Percentiles rank a stretch among this genome's conserved stretches.
Conservation (phyloP, 2,888 invertebrate species). For the Criorhina ranunculi region DNA sequence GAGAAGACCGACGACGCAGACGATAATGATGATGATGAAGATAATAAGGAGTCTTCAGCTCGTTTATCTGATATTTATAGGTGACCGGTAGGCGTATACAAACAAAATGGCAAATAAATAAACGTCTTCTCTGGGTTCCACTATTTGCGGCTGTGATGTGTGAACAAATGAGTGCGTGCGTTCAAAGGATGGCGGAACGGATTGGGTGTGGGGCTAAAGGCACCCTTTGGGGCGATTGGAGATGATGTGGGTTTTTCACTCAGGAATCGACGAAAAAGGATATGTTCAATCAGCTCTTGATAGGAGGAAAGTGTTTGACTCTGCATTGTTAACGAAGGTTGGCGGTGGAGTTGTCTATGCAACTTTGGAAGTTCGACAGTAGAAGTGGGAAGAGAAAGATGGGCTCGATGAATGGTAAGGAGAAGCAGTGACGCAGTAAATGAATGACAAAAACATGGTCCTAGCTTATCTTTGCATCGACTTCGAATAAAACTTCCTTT, state of each 20-base stretch:
- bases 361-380: too few species aligned
- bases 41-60: conserved; percentile 66
- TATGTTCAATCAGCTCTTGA: conserved; percentile 53
- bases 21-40: conserved; percentile 47
- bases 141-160: conserved; percentile 59
- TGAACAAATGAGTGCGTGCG: conserved; percentile 69
- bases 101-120: conserved; percentile 74
- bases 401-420: too few species aligned
- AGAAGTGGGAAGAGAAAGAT: too few species aligned
- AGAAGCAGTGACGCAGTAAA: too few species aligned
- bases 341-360: too few species aligned
- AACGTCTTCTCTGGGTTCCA: conserved; percentile 63
- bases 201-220: conserved; percentile 65
- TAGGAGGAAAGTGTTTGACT: conserved; percentile 9
- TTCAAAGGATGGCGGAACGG: conserved; percentile 51
- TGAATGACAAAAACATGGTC: too few species aligned
- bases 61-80: conserved; percentile 76
- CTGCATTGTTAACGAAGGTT: too few species aligned
- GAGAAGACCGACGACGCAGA: conserved; percentile 5
- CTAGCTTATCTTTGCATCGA: too few species aligned
- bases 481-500: too few species aligned
- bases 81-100: conserved; percentile 76
- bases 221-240: conserved; percentile 56
- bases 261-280: conserved; percentile 1
- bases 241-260: conserved; percentile 54